Evolutionary conservation across 2,888 invertebrate species (phyloP), one percentile per base, ranked within the genome.

Genomic region (Allophyes oxyacanthae): DNA sequence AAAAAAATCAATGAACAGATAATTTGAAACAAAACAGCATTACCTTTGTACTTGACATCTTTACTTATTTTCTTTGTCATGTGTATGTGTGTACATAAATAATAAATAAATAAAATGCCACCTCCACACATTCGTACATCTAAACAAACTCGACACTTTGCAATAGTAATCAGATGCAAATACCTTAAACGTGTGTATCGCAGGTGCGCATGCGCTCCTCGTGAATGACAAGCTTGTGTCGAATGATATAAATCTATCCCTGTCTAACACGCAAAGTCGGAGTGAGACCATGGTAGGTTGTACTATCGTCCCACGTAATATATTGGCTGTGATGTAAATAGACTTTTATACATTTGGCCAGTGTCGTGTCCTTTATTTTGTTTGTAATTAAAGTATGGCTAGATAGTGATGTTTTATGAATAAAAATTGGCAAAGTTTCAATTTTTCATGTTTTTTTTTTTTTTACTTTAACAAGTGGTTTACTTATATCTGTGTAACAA

Each of bases 111-210:
- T n/a, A n/a, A n/a, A 20, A 14, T 32, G 11, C 40, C 60, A 50
- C 15, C 10, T 56, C 43, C 37, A 52, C 46, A 20, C 9, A 25
- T 60, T 69, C 15, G 32, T 55, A 10, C 11, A 9, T 45, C 42
- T 10, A 3, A 37, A 37, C 20, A 33, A 45, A 50, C 26, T 38
- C 40, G 2, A 54, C 49, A 54, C 11, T 13, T 42, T 65, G 41
- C 46, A 57, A 41, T 43, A 54, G 54, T 66, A 78, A 73, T 73
- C 69, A 72, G 43, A 79, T 76, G 74, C 66, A 71, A 81, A 78
- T 73, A 72, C 52, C 46, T 53, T 61, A 51, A 61, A 61, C 60
- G 52, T 66, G 61, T 73, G 64, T 66, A 62, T 44, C 46, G 73
- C 78, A 79, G 75, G 72, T 78, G 77, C 42, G 55, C 59, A 38